phyloP scores from a whole-genome alignment of 2,113 vertebrate genomes.

The Hippolais icterina region DNA sequence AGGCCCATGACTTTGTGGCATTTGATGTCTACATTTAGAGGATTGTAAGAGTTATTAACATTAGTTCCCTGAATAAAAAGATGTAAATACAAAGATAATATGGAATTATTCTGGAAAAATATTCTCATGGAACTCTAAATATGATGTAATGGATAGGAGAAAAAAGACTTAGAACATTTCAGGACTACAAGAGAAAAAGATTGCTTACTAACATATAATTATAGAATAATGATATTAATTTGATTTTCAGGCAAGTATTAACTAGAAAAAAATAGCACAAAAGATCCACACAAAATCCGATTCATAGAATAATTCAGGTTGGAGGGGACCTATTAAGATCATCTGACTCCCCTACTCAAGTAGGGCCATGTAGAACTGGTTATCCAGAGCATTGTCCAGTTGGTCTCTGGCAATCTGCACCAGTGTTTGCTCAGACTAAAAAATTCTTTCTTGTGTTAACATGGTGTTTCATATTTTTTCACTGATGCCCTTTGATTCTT shows the following conservation, averaged over 20 bases:
- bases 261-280: conserved; percentile 32
- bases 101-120: conserved; percentile 23
- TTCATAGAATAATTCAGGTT: not conserved
- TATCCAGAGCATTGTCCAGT: not conserved
- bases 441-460: not conserved
- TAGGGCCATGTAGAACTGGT: not conserved
- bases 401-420: not conserved
- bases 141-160: conserved; percentile 24
- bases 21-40: not conserved
- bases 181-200: conserved; percentile 27
- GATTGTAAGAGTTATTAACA: conserved; percentile 45
- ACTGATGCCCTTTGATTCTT: not conserved
- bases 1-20: not conserved
- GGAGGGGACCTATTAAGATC: not conserved
- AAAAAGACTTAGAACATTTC: conserved; percentile 36
- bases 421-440: not conserved
- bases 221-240: conserved; percentile 52
- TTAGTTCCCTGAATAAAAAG: conserved; percentile 49
- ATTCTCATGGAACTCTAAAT: conserved; percentile 37
- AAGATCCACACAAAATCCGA: not conserved
- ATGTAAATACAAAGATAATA: conserved; percentile 33
- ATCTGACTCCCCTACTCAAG: not conserved
- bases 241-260: conserved; percentile 56
- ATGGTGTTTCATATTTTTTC: not conserved
- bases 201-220: conserved; percentile 52